These are phyloP conservation scores for Percopsis transmontana DNA, from an alignment of 2,113 vertebrate species.

Conservation along the genomic window DNA sequence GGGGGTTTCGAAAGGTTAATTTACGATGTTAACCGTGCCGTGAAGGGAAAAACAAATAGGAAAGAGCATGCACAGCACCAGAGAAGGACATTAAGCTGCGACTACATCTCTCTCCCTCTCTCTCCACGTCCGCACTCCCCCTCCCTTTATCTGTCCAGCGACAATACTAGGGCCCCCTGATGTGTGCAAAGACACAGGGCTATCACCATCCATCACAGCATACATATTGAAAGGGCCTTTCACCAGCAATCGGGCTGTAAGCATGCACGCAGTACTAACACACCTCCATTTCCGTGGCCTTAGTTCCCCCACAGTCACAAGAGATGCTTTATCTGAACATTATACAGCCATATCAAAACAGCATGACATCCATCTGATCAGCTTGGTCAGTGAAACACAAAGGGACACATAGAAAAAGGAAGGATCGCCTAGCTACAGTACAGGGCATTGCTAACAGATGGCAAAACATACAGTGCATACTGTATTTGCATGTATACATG, in stretches of 20 bases:
- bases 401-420: constrained; percentile 6
- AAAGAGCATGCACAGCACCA: constrained; percentile 89
- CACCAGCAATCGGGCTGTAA: constrained; percentile 85
- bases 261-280: constrained; percentile 75
- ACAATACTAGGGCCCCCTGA: constrained; percentile 82
- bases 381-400: constrained; percentile 32
- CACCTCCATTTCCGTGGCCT: constrained; percentile 60
- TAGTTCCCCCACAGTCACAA: constrained; percentile 27
- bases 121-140: constrained; percentile 56
- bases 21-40: constrained; percentile 87
- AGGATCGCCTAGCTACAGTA: constrained; percentile 10
- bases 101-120: constrained; percentile 84
- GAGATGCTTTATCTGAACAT: constrained; percentile 27
- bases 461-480: constrained; percentile 7
- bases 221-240: constrained; percentile 85
- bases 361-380: constrained; percentile 1
- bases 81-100: constrained; percentile 85
- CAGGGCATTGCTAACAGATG: constrained; percentile 14
- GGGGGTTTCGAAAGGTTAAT: constrained; percentile 87
- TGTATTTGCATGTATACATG: constrained; percentile 20
- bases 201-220: constrained; percentile 87
- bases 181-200: constrained; percentile 82
- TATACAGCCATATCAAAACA: constrained; percentile 27
- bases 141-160: constrained; percentile 82
- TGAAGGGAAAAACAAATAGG: constrained; percentile 88